Percentiles rank a stretch among this genome's conserved stretches.
These are phyloP conservation scores for Heteractis magnifica DNA, from an alignment of 92 coral and sea anemone genomes.

Conservation along the genomic window DNA sequence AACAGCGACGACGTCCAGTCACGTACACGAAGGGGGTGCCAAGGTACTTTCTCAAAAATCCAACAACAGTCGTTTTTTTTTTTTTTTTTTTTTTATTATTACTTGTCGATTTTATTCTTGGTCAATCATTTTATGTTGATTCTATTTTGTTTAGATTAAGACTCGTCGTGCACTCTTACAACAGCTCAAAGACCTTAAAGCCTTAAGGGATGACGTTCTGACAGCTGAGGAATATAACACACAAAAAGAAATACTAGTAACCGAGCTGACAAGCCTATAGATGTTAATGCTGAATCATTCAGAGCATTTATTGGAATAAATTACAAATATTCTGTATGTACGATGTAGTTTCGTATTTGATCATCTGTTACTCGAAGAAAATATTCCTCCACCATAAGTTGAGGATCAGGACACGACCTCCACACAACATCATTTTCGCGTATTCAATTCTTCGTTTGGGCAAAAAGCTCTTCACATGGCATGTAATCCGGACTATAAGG, in stretches of 20 bases:
- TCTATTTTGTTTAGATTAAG: neutral
- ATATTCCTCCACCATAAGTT: conserved; percentile 25
- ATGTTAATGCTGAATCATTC: neutral
- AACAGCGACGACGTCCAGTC: neutral
- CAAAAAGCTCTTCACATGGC: conserved; percentile 46
- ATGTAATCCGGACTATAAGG: conserved; percentile 47
- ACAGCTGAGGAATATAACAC: conserved; percentile 16
- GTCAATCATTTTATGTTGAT: too few relatives aligned
- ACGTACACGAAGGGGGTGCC: too few relatives aligned
- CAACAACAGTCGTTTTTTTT: too few relatives aligned
- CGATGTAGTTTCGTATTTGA: conserved; percentile 30
- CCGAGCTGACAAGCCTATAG: neutral
- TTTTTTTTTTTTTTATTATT: too few relatives aligned
- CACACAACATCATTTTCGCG: conserved; percentile 47
- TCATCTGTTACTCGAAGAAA: conserved; percentile 43
- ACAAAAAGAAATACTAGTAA: neutral
- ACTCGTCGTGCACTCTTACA: neutral
- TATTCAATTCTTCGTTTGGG: conserved; percentile 32
- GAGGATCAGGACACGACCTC: conserved; percentile 41
- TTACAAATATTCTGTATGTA: neutral
- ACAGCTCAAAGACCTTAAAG: conserved; percentile 7
- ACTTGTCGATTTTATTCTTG: too few relatives aligned
- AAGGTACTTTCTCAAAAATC: too few relatives aligned
- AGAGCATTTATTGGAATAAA: conserved; percentile 1
- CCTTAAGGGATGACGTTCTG: conserved; percentile 25